Evolutionary conservation across 2,888 invertebrate genomes (phyloP), one percentile per base, ranked within the genome.

Genomic region (Branchellion lobata): DNA sequence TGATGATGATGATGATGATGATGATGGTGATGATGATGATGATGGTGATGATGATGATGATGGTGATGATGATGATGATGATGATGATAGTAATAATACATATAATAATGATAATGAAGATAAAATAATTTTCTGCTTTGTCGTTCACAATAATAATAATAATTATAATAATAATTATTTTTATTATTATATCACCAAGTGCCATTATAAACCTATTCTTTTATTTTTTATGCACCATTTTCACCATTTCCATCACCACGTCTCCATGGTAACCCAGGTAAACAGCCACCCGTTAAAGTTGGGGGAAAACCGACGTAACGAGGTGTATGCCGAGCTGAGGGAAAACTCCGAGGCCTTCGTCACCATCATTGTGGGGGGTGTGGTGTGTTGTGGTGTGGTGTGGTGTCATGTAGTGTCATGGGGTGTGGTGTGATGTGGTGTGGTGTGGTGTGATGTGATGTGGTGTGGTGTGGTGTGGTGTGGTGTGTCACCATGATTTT

Each of bases 281-380:
- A 87, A 86, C 81, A 89, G 88, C 81, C 83, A 87, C 72, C 86
- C 88, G 61, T 84, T 89, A 36, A 85, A 88, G 85, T 90, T 99
- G 81, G 98, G 97, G 57, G 94, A 94, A 83, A 98, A 97, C 88
- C 90, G 98, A 81, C 90, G 97, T 81, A 91, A 92, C 82, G 93
- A 95, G 85, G 91, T 98, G 68, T 91, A 93, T 84, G 90, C 91
- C 79, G 94, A 96, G 86, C 90, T 96, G 82, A 91, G 91, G 84
- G 89, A 90, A 69, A 92, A 93, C 86, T 92, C 94, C 36, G 91
- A 92, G 47, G 90, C 91, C 82, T 92, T 97, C 24, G 90, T 92
- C 79, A 91, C 92, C 84, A 93, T 94, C 87, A 88, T 97, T 84
- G 91, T 91, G 85, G 84, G 87, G 71, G n/a, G 2, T 34, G 51